phyloP scores from a whole-genome alignment of 2,797 vertebrate genomes.

The Masticophis lateralis region DNA sequence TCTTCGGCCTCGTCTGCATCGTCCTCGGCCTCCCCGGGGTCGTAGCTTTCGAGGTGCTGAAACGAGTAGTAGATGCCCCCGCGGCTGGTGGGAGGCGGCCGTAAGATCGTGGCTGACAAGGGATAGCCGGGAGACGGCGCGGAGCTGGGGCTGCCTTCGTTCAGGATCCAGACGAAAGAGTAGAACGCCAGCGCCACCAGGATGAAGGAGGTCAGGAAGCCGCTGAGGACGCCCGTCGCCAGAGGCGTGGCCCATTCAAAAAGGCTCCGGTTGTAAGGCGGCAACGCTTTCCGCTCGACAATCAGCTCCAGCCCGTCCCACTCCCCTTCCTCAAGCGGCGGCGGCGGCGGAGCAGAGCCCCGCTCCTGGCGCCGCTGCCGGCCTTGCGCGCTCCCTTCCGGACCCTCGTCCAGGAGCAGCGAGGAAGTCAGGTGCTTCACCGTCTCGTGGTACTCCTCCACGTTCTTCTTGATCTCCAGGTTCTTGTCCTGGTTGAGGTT shows the following conservation, averaged over 20 bases:
- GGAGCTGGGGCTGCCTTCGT: not conserved
- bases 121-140: rapidly evolving
- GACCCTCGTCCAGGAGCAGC: constrained; percentile 22
- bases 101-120: rapidly evolving
- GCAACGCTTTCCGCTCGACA: constrained; percentile 63
- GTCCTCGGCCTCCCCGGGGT: not conserved
- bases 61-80: constrained; percentile 1
- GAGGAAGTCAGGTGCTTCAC: constrained; percentile 54
- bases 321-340: not conserved
- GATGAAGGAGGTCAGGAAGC: constrained; percentile 45
- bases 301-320: constrained; percentile 72
- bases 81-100: not conserved
- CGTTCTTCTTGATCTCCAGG: constrained; percentile 73
- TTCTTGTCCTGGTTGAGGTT: constrained; percentile 87
- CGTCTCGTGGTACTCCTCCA: constrained; percentile 70
- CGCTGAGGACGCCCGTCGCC: constrained; percentile 73
- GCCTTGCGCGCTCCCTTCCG: not conserved
- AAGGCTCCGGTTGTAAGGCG: constrained; percentile 66
- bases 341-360: rapidly evolving
- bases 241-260: constrained; percentile 70
- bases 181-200: rapidly evolving
- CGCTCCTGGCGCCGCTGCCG: constrained; percentile 35
- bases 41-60: no score
- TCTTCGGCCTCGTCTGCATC: not conserved
- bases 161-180: constrained; percentile 20